Evolutionary conservation across 2,888 invertebrate genomes (phyloP).

Genomic region (Drosophila yooni): DNA sequence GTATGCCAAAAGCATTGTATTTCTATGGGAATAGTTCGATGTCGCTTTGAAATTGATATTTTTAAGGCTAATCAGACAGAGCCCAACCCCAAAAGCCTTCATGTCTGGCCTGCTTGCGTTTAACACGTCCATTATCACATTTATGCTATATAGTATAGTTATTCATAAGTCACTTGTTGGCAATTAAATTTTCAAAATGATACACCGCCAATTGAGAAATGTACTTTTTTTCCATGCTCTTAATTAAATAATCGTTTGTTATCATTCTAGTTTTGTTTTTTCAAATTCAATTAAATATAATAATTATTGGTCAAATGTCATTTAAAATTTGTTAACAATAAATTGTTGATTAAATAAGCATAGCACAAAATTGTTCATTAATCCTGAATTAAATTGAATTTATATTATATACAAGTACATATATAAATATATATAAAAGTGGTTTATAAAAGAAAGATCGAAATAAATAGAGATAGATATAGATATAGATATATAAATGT

Average conservation of each 20-base stretch:
- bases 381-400: not conserved
- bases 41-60: constrained; percentile 20
- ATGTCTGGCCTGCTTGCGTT: constrained; percentile 1
- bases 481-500: no score
- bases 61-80: constrained; percentile 2
- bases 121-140: constrained; percentile 9
- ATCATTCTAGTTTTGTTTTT: constrained; percentile 13
- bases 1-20: constrained; percentile 21
- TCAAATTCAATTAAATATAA: constrained; percentile 51
- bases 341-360: not conserved
- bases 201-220: constrained; percentile 49
- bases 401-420: no score
- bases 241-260: constrained; percentile 47
- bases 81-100: constrained; percentile 14
- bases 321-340: not conserved
- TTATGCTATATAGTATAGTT: constrained; percentile 3
- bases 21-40: constrained; percentile 13
- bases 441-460: not conserved
- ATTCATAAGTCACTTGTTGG: constrained; percentile 13
- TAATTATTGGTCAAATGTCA: constrained; percentile 5
- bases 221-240: constrained; percentile 28
- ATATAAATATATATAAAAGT: no score
- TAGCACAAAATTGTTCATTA: not conserved
- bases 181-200: constrained; percentile 11
- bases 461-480: no score